Percentiles rank a stretch among this genome's conserved stretches.
Evolutionary conservation across 2,888 invertebrate species (phyloP).

Genomic region (Heliconius aoede): DNA sequence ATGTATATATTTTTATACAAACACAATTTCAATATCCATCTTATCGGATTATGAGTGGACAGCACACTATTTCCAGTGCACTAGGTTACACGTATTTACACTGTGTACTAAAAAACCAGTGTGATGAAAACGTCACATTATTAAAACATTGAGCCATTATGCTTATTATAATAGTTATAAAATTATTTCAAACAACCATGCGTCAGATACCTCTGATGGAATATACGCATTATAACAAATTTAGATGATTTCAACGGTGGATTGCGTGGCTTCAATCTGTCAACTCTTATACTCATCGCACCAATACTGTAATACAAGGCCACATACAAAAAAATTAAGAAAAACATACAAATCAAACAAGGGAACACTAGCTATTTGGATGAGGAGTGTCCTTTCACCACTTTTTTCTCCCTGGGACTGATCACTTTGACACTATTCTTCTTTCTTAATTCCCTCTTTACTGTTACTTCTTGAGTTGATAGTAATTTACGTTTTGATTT

Average conservation of each 20-base stretch:
- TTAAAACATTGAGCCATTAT: not conserved
- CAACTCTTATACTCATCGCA: not conserved
- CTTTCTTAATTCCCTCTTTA: constrained; percentile 70
- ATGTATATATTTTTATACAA: not conserved
- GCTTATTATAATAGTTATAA: not conserved
- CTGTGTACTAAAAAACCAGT: not conserved
- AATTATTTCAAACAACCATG: not conserved
- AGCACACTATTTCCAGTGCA: not conserved
- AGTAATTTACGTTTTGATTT: constrained; percentile 68
- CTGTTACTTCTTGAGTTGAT: constrained; percentile 64
- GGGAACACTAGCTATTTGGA: constrained; percentile 57
- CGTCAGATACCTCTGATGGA: not conserved
- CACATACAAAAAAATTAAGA: not conserved
- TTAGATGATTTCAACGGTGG: not conserved
- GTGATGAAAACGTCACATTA: not conserved
- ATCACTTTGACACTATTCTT: constrained; percentile 54
- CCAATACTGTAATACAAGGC: not conserved
- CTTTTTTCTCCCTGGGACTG: constrained; percentile 55
- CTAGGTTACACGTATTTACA: not conserved
- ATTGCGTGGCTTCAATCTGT: not conserved
- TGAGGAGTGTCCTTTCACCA: constrained; percentile 67
- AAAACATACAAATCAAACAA: constrained; percentile 9
- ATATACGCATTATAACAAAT: not conserved
- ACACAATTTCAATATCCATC: not conserved
- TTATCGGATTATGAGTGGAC: not conserved